Base-by-base conservation (phyloP, 2,888 invertebrate species). In the Protophormia terraenovae region DNA sequence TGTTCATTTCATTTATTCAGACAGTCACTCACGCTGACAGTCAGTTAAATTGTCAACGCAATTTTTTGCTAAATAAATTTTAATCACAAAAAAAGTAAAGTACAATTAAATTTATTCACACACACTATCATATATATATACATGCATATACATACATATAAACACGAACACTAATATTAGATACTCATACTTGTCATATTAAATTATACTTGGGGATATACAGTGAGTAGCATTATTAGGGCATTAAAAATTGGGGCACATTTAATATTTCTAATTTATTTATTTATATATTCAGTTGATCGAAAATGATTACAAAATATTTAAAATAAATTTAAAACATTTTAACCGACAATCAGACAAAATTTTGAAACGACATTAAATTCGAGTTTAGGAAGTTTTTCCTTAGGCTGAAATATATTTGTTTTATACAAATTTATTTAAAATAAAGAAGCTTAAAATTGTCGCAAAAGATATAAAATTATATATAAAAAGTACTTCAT, bases 1-100 rank as follows among this genome's bases (percentile, higher is more conserved):
- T 29, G n/a, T 55, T 45, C 55, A 67, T 79, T 79, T 72, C 64
- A 72, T 72, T 80, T 66, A 80, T 45, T 55, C 55, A 72, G 62
- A 53, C 78, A 79, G 62, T 71, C 78, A 50, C 69, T 78, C 78
- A 78, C 58, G 47, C 78, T 53, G 71, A 62, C 78, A 79, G 78
- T 88, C 88, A 87, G 88, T 89, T 89, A 89, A 89, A 89, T 87
- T 89, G 90, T 90, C 90, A 90, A 86, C 79, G 66, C 75, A 86
- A 88, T 89, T 88, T 88, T 83, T 72, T 64, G 72, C 80, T 85
- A 64, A 80, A 86, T 87, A 87, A 87, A 86, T 87, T 87, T 84
- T 77, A 75, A 67, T 72, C 78, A 83, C 58, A 76, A 71, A 76
- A 80, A 72, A n/a, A n/a, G n/a, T n/a, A n/a, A n/a, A n/a, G n/a